phyloP scores from a whole-genome alignment of 2,113 vertebrate species.

The Labeo catla region DNA sequence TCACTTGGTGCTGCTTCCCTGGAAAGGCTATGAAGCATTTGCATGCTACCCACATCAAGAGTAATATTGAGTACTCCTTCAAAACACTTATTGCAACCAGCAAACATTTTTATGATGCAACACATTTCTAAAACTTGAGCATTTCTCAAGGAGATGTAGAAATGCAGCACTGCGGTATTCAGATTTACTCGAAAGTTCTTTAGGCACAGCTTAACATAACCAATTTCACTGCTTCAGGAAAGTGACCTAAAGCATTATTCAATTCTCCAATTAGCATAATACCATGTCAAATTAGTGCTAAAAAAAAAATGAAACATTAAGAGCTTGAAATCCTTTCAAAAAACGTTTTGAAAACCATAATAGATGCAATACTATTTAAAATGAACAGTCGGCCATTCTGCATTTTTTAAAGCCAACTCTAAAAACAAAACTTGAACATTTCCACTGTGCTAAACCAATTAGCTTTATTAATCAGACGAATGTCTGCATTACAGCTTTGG shows the following conservation, averaged over 20 bases:
- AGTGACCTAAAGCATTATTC: neutral
- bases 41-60: neutral
- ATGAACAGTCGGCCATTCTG: neutral
- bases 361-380: neutral
- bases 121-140: neutral
- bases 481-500: slow-evolving; percentile 18
- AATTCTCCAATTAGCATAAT: slow-evolving; percentile 25
- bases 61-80: neutral
- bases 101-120: slow-evolving; percentile 8
- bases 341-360: neutral
- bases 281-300: neutral
- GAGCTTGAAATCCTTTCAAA: neutral
- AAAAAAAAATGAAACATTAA: neutral
- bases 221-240: neutral
- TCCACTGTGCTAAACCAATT: neutral
- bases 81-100: neutral
- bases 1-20: neutral
- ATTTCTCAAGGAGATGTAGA: neutral
- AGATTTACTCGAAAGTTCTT: neutral
- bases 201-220: neutral
- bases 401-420: neutral
- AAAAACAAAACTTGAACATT: neutral
- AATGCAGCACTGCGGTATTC: neutral
- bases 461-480: slow-evolving; percentile 19
- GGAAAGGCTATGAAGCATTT: neutral